These are phyloP conservation scores for Scelioninae gen. 1 DNA, from an alignment of 2,888 invertebrate genomes.

Conservation along the genomic window DNA sequence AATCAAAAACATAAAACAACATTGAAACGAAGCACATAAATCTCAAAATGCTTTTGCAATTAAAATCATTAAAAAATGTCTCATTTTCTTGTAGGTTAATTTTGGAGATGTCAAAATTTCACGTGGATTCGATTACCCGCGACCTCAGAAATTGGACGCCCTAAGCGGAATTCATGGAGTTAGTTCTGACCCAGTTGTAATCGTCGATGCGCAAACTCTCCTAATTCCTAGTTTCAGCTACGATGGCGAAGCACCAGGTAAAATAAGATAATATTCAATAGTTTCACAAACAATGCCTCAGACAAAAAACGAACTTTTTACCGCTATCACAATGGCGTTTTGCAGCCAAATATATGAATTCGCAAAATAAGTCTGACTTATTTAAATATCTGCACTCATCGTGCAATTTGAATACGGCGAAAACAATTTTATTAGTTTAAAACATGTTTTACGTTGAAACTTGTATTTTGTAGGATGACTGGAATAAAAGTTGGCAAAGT, in stretches of 20 bases:
- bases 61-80: slow-evolving; percentile 2
- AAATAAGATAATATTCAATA: slow-evolving; percentile 69
- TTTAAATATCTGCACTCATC: neutral
- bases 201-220: slow-evolving; percentile 96
- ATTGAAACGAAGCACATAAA: too few relatives aligned
- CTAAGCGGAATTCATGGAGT: slow-evolving; percentile 93
- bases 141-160: slow-evolving; percentile 91
- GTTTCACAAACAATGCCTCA: slow-evolving; percentile 7
- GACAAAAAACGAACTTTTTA: neutral
- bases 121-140: slow-evolving; percentile 91
- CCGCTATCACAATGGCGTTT: neutral
- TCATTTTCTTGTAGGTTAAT: slow-evolving; percentile 88
- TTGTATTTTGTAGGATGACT: slow-evolving; percentile 8
- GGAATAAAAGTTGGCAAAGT: slow-evolving; percentile 32
- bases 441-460: slow-evolving; percentile 19
- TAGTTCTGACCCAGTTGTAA: slow-evolving; percentile 93
- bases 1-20: too few relatives aligned
- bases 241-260: slow-evolving; percentile 96
- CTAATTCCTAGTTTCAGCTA: slow-evolving; percentile 95
- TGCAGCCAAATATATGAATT: neutral
- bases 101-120: slow-evolving; percentile 95
- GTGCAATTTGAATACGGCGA: slow-evolving; percentile 3
- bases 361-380: neutral
- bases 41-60: neutral
- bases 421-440: slow-evolving; percentile 22